phyloP scores from a whole-genome alignment of 2,797 vertebrate genomes.

The Dryobates pubescens region DNA sequence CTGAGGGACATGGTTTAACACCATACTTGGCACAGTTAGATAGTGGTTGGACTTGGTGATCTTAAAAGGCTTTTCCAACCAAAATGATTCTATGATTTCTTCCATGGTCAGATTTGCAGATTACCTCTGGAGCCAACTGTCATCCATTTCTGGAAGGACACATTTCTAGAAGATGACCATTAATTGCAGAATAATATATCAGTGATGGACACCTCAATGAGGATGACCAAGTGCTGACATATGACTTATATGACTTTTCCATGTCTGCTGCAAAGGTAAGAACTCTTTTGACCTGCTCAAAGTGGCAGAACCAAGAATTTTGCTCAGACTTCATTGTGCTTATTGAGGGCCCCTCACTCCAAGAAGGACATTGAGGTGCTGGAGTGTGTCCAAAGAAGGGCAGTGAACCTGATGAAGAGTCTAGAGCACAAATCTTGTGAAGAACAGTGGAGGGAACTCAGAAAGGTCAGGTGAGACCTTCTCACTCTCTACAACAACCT shows the following conservation, averaged over 20 bases:
- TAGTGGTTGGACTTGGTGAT: too few species aligned
- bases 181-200: neutral
- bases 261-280: neutral
- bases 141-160: neutral
- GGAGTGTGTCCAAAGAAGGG: too few species aligned
- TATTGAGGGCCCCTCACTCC: neutral
- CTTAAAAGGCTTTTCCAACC: too few species aligned
- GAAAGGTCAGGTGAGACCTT: too few species aligned
- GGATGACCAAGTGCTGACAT: neutral
- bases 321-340: neutral
- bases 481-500: too few species aligned
- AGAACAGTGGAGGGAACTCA: too few species aligned
- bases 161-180: neutral
- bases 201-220: neutral
- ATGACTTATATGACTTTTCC: neutral
- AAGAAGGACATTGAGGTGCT: too few species aligned
- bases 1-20: too few species aligned
- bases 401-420: too few species aligned
- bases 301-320: neutral
- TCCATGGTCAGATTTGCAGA: neutral
- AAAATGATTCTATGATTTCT: too few species aligned
- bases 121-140: neutral
- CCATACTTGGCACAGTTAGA: too few species aligned
- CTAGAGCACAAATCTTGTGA: too few species aligned
- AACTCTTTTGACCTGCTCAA: neutral